Evolutionary conservation across 2,113 vertebrate species (phyloP), one percentile per base, ranked within the genome.

Genomic region (Campylomormyrus numenius): DNA sequence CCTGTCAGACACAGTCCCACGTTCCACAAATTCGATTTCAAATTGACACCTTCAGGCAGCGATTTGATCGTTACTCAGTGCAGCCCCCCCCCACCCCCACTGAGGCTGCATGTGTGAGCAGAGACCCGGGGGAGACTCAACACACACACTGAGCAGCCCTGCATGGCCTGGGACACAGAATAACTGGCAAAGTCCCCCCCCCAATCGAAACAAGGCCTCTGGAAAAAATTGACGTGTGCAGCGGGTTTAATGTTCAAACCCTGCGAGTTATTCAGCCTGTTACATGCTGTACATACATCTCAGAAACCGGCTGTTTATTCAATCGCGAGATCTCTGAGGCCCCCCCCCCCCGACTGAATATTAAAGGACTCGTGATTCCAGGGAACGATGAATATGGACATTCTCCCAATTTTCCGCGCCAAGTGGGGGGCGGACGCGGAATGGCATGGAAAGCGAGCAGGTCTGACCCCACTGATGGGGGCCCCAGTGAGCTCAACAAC

Each of bases 221-320:
- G 70, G 70, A 77, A 77, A 19, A 77, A 77, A 77, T 39, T 77
- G 13, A 77, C 70, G 4, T 77, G 15, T 42, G 70, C 91, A 91
- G 83, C 46, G 39, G 70, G 15, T 77, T 77, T 77, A 15, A 77
- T 93, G 93, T 95, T 95, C 93, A 93, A 93, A 94, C 92, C 91
- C 92, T 90, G 94, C 94, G 91, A 93, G 94, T 95, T 93, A 95
- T 94, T 94, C 91, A 95, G 93, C 89, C 88, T 46, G 92, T 92
- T 92, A 87, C 89, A 93, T 92, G 95, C 92, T 92, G 87, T 88
- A 93, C 92, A 95, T 93, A 92, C 92, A 93, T 91, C 92, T 91
- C 88, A 93, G 70, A 89, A 90, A 45, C 39, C 35, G 87, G 21
- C 53, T 89, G 52, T 88, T 87, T 87, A 87, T 83, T 52, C 48